phyloP scores from a whole-genome alignment of 2,888 invertebrate genomes.

The Callinectes sapidus region DNA sequence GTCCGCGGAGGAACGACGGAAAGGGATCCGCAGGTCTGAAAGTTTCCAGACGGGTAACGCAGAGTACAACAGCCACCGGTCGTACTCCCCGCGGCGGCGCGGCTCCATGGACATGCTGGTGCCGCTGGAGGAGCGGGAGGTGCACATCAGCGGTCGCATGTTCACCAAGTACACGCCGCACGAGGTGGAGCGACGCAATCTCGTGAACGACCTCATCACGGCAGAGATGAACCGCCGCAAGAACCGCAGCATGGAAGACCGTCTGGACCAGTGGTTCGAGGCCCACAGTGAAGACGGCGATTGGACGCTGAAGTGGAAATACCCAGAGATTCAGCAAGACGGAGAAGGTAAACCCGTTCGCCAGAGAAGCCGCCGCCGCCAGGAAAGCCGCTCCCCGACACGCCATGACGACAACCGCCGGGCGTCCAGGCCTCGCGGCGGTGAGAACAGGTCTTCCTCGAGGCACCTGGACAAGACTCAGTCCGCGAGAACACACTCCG shows the following conservation, averaged over 20 bases:
- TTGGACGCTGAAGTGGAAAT: slow-evolving; percentile 65
- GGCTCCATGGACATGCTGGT: slow-evolving; percentile 66
- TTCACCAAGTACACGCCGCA: slow-evolving; percentile 71
- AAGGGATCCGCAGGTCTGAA: slow-evolving; percentile 65
- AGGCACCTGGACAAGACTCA: slow-evolving; percentile 47
- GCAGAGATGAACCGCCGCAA: slow-evolving; percentile 69
- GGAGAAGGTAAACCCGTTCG: slow-evolving; percentile 45
- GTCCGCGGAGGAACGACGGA: slow-evolving; percentile 42
- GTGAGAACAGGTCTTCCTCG: slow-evolving; percentile 51
- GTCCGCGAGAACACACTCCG: slow-evolving; percentile 4
- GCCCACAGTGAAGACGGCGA: slow-evolving; percentile 50
- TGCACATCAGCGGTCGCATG: slow-evolving; percentile 71
- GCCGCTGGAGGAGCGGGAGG: slow-evolving; percentile 62
- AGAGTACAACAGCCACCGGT: slow-evolving; percentile 65
- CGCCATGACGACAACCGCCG: slow-evolving; percentile 60
- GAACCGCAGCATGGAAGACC: slow-evolving; percentile 71
- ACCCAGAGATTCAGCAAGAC: slow-evolving; percentile 56
- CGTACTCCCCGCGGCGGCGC: slow-evolving; percentile 65
- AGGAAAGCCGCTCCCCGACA: slow-evolving; percentile 54
- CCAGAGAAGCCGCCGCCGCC: slow-evolving; percentile 36
- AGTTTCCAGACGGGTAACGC: slow-evolving; percentile 69
- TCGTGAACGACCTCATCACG: slow-evolving; percentile 68
- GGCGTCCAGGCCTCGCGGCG: slow-evolving; percentile 37
- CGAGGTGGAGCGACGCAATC: slow-evolving; percentile 69
- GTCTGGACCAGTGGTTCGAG: slow-evolving; percentile 71